These are phyloP conservation scores for Dryocosmus kuriphilus DNA, from an alignment of 2,888 invertebrate genomes.

Conservation along the genomic window DNA sequence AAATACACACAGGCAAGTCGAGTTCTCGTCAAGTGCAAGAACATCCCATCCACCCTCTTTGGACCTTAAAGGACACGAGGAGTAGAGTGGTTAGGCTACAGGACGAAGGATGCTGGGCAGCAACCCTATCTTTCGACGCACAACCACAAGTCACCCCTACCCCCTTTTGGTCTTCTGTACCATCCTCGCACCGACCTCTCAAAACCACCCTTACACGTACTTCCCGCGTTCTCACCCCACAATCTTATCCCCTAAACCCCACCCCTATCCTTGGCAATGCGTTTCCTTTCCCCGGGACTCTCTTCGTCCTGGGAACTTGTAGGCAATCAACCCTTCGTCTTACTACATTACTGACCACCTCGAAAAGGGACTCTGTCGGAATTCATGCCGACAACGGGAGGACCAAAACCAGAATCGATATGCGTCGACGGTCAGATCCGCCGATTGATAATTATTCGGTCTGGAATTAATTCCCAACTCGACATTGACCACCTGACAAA, in stretches of 20 bases:
- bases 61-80: slow-evolving; percentile 69
- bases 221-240: slow-evolving; percentile 60
- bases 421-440: slow-evolving; percentile 23
- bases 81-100: slow-evolving; percentile 58
- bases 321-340: slow-evolving; percentile 74
- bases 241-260: slow-evolving; percentile 53
- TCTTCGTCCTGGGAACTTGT: slow-evolving; percentile 67
- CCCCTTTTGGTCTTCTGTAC: slow-evolving; percentile 55
- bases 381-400: slow-evolving; percentile 52
- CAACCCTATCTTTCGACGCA: slow-evolving; percentile 75
- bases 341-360: slow-evolving; percentile 72
- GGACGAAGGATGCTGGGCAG: slow-evolving; percentile 61
- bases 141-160: slow-evolving; percentile 74
- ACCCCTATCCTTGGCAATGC: slow-evolving; percentile 47
- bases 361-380: slow-evolving; percentile 47
- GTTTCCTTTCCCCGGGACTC: slow-evolving; percentile 51
- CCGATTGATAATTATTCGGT: slow-evolving; percentile 23
- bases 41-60: slow-evolving; percentile 65
- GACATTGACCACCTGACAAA: not conserved
- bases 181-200: slow-evolving; percentile 62
- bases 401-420: slow-evolving; percentile 36
- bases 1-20: slow-evolving; percentile 59
- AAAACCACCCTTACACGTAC: slow-evolving; percentile 63
- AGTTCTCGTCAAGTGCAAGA: slow-evolving; percentile 68
- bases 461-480: not conserved